These are phyloP conservation scores for Drosophila flavopinicola DNA, from an alignment of 2,888 invertebrate species.

Conservation along the genomic window DNA sequence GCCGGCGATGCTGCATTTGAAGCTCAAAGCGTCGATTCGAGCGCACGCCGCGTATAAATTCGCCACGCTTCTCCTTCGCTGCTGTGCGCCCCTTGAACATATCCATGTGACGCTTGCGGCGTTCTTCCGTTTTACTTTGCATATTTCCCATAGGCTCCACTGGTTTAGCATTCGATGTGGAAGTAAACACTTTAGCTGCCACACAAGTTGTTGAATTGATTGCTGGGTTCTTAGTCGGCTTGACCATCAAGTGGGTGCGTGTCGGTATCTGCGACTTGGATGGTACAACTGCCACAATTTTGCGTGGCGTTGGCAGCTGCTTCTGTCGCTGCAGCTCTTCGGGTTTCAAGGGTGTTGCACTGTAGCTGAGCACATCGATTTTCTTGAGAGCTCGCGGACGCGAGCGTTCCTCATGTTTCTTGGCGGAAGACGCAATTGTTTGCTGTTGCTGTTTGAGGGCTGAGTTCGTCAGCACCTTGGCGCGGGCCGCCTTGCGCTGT, in stretches of 20 bases:
- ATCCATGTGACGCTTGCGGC: slow-evolving; percentile 78
- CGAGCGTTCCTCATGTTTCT: slow-evolving; percentile 27
- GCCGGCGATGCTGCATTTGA: slow-evolving; percentile 88
- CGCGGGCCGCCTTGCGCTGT: slow-evolving; percentile 83
- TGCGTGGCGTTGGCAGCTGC: slow-evolving; percentile 22
- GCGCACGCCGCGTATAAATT: slow-evolving; percentile 87
- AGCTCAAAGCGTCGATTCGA: slow-evolving; percentile 90
- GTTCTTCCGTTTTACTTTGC: slow-evolving; percentile 62
- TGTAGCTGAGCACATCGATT: slow-evolving; percentile 49
- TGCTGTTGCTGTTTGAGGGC: slow-evolving; percentile 46
- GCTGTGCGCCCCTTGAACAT: slow-evolving; percentile 79
- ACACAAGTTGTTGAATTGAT: slow-evolving; percentile 61
- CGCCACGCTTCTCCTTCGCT: slow-evolving; percentile 34
- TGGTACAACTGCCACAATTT: slow-evolving; percentile 10
- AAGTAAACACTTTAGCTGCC: slow-evolving; percentile 24
- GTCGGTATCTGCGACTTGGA: background rate
- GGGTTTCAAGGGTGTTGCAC: background rate
- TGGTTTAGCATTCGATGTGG: background rate
- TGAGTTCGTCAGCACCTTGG: slow-evolving; percentile 76
- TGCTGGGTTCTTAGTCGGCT: slow-evolving; percentile 43
- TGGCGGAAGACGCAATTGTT: slow-evolving; percentile 15
- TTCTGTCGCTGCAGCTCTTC: slow-evolving; percentile 10
- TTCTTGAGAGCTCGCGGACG: slow-evolving; percentile 52
- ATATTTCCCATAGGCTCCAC: slow-evolving; percentile 13
- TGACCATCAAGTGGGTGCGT: background rate